Evolutionary conservation across 2,797 vertebrate species (phyloP), one percentile per base, ranked within the genome.

Genomic region (Bovichtus diacanthus): DNA sequence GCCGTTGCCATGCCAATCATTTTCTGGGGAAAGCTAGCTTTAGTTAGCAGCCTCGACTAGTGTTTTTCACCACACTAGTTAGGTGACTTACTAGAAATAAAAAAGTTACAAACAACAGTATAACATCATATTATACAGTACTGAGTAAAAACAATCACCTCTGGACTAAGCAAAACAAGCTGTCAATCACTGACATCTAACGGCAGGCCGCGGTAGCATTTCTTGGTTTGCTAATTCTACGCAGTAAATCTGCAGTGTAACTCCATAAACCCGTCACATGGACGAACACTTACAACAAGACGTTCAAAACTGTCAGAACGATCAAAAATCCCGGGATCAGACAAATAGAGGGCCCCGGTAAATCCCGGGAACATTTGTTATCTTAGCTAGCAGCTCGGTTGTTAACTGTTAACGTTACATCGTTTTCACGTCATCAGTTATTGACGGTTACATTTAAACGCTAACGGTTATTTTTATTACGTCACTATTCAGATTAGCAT

Each of bases 181-280:
- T 83, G 88, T 80, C 87, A 82, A 78, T 81, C 78, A 66, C 75
- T 84, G 86, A 84, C 88, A 88, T 76, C 82, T 81, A 87, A 85
- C 39, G 64, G 75, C 25, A 78, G 89, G 90, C 88, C 90, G 38
- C 0, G 70, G 82, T 56, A 79, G 78, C 81, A 62, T 43, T 31
- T 63, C 71, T 63, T 41, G 58, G 15, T 71, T 43, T 50, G 73
- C 43, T 77, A 65, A 77, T 62, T 70, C 46, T 87, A 41, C 79
- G 78, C 79, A 86, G 54, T 59, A 72, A 78, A 72, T 71, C 34
- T 53, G 34, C 51, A 53, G 38, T 51, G 5, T 16, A 7, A 25
- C n/a, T 6, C 38, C 1, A 8, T 1, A 31, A 13, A 23, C 5
- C 2, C n/a, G 34, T 1, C 6, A 29, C 18, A 13, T 27, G 4